phyloP scores from a whole-genome alignment of 2,888 invertebrate species.

The Thereva nobilitata region DNA sequence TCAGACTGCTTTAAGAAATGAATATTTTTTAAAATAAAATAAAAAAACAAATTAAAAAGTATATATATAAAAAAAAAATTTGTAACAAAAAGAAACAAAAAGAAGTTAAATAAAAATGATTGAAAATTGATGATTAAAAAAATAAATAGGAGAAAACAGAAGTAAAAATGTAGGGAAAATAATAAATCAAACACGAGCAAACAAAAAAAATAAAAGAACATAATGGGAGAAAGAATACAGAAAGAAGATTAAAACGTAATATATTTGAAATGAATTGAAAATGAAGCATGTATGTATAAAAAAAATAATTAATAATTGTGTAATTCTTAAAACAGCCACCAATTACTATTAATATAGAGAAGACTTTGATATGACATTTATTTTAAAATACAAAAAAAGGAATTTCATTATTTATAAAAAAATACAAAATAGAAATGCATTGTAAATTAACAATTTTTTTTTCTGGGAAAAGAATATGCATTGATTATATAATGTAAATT shows the following conservation, averaged over 20 bases:
- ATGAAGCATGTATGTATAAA: constrained; percentile 29
- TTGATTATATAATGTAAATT: too few species aligned
- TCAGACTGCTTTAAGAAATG: too few species aligned
- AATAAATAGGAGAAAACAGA: constrained; percentile 8
- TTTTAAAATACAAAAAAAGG: constrained; percentile 15
- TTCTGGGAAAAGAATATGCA: background rate
- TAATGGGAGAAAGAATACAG: constrained; percentile 1
- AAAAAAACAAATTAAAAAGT: too few species aligned
- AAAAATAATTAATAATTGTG: background rate
- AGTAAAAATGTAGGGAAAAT: constrained; percentile 3
- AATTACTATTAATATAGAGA: constrained; percentile 8
- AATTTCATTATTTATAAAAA: constrained; percentile 28
- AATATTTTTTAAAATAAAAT: too few species aligned
- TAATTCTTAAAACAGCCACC: constrained; percentile 19
- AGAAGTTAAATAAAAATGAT: constrained; percentile 21
- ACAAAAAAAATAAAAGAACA: background rate
- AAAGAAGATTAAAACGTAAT: constrained; percentile 5
- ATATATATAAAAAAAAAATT: constrained; percentile 8
- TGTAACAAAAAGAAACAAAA: constrained; percentile 18
- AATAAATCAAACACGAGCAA: background rate
- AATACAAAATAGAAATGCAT: constrained; percentile 7
- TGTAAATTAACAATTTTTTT: constrained; percentile 4
- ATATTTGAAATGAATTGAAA: constrained; percentile 5
- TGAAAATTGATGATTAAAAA: background rate
- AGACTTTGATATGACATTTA: constrained; percentile 24